These are phyloP conservation scores for Tachypleus tridentatus DNA, from an alignment of 1,140 invertebrate genomes.

Conservation along the genomic window DNA sequence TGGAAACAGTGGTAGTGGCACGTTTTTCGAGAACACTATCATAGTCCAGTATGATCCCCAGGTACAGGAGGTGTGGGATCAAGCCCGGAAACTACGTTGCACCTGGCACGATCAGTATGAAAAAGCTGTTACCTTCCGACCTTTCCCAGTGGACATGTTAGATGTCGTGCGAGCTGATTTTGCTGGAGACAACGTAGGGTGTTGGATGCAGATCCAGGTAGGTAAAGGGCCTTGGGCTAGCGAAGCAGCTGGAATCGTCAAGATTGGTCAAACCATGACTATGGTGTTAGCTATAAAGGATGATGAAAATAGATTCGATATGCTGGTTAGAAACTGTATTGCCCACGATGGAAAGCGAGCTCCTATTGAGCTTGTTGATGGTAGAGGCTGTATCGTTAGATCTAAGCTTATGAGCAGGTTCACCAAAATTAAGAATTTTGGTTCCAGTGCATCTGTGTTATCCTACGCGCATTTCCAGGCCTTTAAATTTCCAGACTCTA, in stretches of 20 bases:
- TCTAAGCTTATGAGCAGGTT: conserved; percentile 88
- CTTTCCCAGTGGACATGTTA: conserved; percentile 90
- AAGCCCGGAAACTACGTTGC: conserved; percentile 78
- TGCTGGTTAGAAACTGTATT: conserved; percentile 86
- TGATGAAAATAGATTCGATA: conserved; percentile 91
- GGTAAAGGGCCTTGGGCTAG: conserved; percentile 90
- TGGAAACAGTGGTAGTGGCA: conserved; percentile 70
- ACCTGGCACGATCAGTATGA: conserved; percentile 95
- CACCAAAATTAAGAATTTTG: conserved; percentile 93
- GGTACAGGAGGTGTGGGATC: conserved; percentile 93
- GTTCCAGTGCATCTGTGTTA: conserved; percentile 80
- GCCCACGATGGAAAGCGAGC: conserved; percentile 85
- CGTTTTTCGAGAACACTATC: conserved; percentile 87
- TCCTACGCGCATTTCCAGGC: conserved; percentile 78
- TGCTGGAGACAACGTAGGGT: conserved; percentile 87
- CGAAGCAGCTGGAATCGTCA: conserved; percentile 86
- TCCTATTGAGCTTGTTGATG: conserved; percentile 83
- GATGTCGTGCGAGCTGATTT: conserved; percentile 87
- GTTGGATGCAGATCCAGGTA: conserved; percentile 43
- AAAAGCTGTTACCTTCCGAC: conserved; percentile 85
- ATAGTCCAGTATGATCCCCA: conserved; percentile 87
- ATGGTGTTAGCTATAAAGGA: conserved; percentile 93
- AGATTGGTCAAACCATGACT: conserved; percentile 92
- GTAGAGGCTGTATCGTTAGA: conserved; percentile 78
- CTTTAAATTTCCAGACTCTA: conserved; percentile 24